Evolutionary conservation across 2,797 vertebrate genomes (phyloP).

Genomic region (Lagorchestes hirsutus): DNA sequence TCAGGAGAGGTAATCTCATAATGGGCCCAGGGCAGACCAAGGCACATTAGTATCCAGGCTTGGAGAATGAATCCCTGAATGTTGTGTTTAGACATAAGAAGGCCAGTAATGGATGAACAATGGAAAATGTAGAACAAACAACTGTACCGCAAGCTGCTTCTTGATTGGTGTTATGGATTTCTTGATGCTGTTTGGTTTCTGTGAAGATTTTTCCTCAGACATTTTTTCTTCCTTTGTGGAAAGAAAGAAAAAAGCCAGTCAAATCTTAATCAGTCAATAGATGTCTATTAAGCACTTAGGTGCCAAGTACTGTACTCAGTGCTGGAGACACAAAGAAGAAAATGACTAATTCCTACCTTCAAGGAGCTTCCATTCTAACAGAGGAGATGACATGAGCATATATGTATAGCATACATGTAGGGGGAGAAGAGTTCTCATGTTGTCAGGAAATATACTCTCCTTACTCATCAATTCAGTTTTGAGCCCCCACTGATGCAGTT

Average conservation of each 20-base stretch:
- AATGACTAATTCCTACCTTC: neutral
- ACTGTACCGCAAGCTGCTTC: neutral
- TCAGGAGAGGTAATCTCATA: neutral
- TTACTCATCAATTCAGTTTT: neutral
- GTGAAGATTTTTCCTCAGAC: neutral
- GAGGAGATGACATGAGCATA: neutral
- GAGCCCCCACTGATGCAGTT: neutral
- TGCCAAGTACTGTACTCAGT: neutral
- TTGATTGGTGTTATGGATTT: neutral
- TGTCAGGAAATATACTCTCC: neutral
- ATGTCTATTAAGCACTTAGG: neutral
- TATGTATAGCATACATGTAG: too few relatives aligned
- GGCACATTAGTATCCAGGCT: neutral
- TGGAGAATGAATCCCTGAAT: neutral
- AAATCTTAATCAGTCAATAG: neutral
- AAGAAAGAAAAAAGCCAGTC: neutral
- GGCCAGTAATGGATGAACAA: neutral
- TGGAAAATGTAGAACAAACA: neutral
- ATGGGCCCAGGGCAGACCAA: neutral
- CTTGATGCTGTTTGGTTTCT: neutral
- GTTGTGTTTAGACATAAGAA: neutral
- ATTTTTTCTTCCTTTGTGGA: neutral
- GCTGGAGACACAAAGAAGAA: neutral
- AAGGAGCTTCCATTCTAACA: neutral
- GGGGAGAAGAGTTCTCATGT: neutral